These are phyloP conservation scores for Incurvaria masculella DNA, from an alignment of 2,888 invertebrate genomes.

Conservation along the genomic window DNA sequence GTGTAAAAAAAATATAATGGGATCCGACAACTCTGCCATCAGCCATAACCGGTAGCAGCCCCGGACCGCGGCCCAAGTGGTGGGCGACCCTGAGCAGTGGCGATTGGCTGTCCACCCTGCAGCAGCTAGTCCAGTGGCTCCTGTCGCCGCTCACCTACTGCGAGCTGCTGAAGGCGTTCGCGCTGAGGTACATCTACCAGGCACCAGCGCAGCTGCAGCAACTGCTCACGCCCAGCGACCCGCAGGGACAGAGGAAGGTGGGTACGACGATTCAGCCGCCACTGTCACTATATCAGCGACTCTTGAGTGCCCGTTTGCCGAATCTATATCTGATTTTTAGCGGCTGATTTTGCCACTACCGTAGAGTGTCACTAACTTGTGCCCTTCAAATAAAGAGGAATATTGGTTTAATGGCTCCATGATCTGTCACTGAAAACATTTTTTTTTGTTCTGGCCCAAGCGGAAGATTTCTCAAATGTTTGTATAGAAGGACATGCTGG, in stretches of 20 bases:
- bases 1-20: no score
- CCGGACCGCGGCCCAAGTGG: conserved; percentile 26
- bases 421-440: no score
- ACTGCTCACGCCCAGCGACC: conserved; percentile 32
- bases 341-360: no score
- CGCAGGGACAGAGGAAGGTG: conserved; percentile 35
- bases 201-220: conserved; percentile 30
- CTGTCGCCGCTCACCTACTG: conserved; percentile 22
- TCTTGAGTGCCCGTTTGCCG: no score
- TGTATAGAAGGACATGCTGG: no score
- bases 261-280: neutral
- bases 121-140: conserved; percentile 42
- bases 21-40: no score
- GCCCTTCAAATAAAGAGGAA: no score
- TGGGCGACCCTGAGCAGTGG: conserved; percentile 24
- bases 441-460: no score
- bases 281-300: neutral
- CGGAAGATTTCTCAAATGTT: no score
- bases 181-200: conserved; percentile 36
- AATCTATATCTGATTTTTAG: no score
- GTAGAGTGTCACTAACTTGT: no score
- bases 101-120: conserved; percentile 32
- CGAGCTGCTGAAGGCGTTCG: conserved; percentile 28
- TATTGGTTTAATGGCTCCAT: no score
- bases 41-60: conserved; percentile 25